Evolutionary conservation across 2,888 invertebrate genomes (phyloP).

Genomic region (Lepidonotus clava): DNA sequence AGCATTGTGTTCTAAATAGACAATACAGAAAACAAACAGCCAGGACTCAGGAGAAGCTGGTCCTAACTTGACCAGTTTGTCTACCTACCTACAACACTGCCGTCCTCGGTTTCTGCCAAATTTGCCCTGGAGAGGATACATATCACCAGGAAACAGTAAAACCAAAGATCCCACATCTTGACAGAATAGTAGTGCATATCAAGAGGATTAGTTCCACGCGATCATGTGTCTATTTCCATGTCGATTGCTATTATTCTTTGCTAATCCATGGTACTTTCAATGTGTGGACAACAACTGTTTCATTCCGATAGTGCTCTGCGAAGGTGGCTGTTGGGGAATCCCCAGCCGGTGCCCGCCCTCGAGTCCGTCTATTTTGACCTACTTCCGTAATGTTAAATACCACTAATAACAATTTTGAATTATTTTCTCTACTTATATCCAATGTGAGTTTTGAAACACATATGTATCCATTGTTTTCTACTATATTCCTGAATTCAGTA

Average conservation of each 20-base stretch:
- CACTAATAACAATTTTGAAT: too few species aligned
- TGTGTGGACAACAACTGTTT: not conserved
- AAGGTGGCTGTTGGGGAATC: conserved; percentile 12
- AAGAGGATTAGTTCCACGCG: not conserved
- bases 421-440: too few species aligned
- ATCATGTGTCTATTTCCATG: not conserved
- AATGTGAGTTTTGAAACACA: too few species aligned
- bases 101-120: conserved; percentile 8
- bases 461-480: too few species aligned
- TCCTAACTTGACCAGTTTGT: too few species aligned
- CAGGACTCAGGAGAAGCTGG: too few species aligned
- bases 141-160: conserved; percentile 15
- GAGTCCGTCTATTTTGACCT: too few species aligned
- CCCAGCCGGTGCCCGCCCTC: too few species aligned
- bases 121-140: not conserved
- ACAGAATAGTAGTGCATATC: not conserved
- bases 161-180: conserved; percentile 26
- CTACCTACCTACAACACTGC: conserved; percentile 29
- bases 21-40: too few species aligned
- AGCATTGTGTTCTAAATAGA: too few species aligned
- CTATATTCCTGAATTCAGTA: too few species aligned
- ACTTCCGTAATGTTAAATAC: too few species aligned
- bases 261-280: conserved; percentile 28
- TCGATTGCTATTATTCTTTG: not conserved
- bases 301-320: conserved; percentile 15